phyloP scores from a whole-genome alignment of 2,888 invertebrate species.

The Nephrotoma flavescens region DNA sequence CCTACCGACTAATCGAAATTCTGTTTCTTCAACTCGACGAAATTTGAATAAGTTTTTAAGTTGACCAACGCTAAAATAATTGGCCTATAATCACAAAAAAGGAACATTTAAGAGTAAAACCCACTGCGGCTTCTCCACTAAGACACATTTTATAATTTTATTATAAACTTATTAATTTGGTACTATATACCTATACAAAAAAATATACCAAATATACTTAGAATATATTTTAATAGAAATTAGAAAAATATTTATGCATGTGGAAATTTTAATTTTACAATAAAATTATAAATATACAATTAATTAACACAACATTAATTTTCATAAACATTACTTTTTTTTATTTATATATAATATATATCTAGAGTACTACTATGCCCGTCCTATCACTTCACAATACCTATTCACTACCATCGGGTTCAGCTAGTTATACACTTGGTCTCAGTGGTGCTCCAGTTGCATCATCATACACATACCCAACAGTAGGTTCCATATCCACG shows the following conservation, averaged over 20 bases:
- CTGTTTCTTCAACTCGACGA: neutral
- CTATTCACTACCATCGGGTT: conserved; percentile 31
- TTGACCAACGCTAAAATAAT: neutral
- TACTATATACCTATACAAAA: neutral
- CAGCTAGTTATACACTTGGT: conserved; percentile 31
- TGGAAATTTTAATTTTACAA: neutral
- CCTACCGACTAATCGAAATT: no score
- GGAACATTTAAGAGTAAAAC: neutral
- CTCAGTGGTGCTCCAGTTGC: conserved; percentile 26
- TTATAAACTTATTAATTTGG: neutral
- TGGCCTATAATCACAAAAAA: neutral
- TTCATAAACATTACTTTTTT: neutral
- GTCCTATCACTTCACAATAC: conserved; percentile 36
- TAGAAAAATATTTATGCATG: neutral
- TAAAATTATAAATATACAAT: neutral
- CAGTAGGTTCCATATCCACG: conserved; percentile 25
- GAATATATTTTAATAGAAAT: neutral
- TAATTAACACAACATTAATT: neutral
- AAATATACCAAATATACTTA: neutral
- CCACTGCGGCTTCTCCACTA: conserved; percentile 2
- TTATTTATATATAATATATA: neutral
- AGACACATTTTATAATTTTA: neutral
- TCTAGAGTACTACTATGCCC: conserved; percentile 50
- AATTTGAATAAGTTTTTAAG: neutral
- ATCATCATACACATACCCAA: conserved; percentile 27